Evolutionary conservation across 2,888 invertebrate species (phyloP), one percentile per base, ranked within the genome.

Genomic region (Hedychridium roseum): DNA sequence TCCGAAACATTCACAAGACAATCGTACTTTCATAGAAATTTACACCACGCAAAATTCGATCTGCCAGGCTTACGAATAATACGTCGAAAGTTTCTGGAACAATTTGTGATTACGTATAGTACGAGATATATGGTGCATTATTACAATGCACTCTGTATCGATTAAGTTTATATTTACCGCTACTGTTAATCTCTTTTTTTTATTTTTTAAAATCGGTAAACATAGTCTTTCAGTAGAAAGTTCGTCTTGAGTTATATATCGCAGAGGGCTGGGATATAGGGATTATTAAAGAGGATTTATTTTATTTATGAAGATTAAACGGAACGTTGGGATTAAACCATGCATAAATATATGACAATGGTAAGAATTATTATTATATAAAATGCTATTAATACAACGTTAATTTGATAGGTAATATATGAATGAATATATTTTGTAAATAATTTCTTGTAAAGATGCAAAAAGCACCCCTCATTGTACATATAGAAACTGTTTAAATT

Each of bases 371-470:
- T 54, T 58, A 63, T 61, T 56, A 60, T 60, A 60, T 57, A 60
- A 54, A 51, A 57, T 32, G 57, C 54, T 54, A 64, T 61, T 61
- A 62, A 62, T 56, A 70, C 67, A 70, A 71, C 72, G 71, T 77
- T 74, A 75, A 74, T 74, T 75, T 76, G 69, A 75, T 73, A 72
- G 67, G 68, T 77, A 76, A 74, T 77, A 76, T 74, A 75, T 73
- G 71, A 68, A 76, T 69, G 65, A 71, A 74, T 75, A 75, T 77
- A 76, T 76, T 77, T 77, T 77, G 76, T 77, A 77, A 73, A 77
- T 77, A 76, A 75, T 70, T 74, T 76, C 76, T 76, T 70, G 74
- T 75, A 73, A 73, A 75, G 66, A 72, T 66, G 65, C 64, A 62
- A 57, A 61, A 67, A 66, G 64, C 66, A 73, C 64, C 64, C 60